A percentile compares a stretch with the other conserved stretches of the same genome.
phyloP scores from a whole-genome alignment of 2,888 invertebrate genomes.

The Drosophila ustulata region DNA sequence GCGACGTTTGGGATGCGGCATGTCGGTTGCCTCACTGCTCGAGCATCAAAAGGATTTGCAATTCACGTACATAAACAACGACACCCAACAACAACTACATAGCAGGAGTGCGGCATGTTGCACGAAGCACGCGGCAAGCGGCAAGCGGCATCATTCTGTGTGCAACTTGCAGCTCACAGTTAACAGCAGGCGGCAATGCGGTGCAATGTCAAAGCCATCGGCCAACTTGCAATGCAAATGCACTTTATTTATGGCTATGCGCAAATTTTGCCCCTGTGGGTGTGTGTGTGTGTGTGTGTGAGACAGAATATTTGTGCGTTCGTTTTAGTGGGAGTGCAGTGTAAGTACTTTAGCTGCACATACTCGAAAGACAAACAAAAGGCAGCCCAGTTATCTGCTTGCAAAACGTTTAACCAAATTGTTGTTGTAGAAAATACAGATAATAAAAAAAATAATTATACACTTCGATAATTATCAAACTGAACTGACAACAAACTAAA shows the following conservation, averaged over 20 bases:
- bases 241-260: constrained; percentile 68
- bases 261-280: constrained; percentile 25
- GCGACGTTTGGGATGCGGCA: constrained; percentile 2
- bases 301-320: constrained; percentile 8
- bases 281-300: not conserved
- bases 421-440: not conserved
- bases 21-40: constrained; percentile 20
- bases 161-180: constrained; percentile 31
- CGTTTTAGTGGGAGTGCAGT: not conserved
- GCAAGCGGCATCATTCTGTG: constrained; percentile 25
- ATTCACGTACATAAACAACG: constrained; percentile 74
- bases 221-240: constrained; percentile 65
- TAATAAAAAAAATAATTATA: too few relatives aligned
- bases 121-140: constrained; percentile 20
- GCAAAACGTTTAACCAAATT: not conserved
- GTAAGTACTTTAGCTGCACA: not conserved
- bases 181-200: constrained; percentile 42
- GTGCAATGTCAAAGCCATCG: constrained; percentile 45
- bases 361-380: not conserved
- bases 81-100: constrained; percentile 50
- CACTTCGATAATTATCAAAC: too few relatives aligned
- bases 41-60: constrained; percentile 62
- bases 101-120: constrained; percentile 10
- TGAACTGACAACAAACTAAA: too few relatives aligned
- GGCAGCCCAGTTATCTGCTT: not conserved